Evolutionary conservation across 2,113 vertebrate genomes (phyloP).

Genomic region (Aspiorhynchus laticeps): DNA sequence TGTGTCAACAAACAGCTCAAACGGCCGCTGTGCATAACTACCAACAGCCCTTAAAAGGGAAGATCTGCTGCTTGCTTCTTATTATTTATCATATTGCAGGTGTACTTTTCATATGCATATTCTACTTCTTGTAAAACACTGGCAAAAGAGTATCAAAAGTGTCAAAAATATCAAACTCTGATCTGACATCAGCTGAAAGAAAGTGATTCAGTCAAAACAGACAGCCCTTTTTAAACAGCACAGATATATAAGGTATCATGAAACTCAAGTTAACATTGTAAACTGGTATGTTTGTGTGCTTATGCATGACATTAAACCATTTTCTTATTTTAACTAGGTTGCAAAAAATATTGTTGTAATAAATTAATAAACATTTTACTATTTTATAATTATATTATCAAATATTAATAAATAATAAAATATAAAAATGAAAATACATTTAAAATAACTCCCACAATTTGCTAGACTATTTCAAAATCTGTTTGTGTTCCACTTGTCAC

Average conservation of each 20-base stretch:
- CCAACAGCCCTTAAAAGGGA: background rate
- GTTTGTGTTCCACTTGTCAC: background rate
- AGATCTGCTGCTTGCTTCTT: background rate
- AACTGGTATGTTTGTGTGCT: background rate
- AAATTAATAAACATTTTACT: background rate
- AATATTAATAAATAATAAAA: background rate
- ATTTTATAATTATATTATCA: background rate
- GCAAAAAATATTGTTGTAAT: background rate
- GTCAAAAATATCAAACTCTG: background rate
- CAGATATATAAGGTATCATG: background rate
- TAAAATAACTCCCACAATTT: background rate
- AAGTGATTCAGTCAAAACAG: background rate
- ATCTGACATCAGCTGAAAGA: background rate
- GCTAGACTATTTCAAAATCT: background rate
- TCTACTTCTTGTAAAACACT: background rate
- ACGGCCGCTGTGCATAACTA: background rate
- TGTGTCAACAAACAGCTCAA: constrained; percentile 33
- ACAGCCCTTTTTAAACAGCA: background rate
- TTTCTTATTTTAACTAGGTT: background rate
- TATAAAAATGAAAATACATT: background rate
- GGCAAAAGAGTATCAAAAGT: background rate
- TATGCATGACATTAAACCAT: background rate
- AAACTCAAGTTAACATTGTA: background rate
- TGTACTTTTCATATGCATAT: background rate
- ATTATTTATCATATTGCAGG: background rate